These are phyloP conservation scores for Toxotes jaculatrix DNA, from an alignment of 2,113 vertebrate species.

Conservation along the genomic window DNA sequence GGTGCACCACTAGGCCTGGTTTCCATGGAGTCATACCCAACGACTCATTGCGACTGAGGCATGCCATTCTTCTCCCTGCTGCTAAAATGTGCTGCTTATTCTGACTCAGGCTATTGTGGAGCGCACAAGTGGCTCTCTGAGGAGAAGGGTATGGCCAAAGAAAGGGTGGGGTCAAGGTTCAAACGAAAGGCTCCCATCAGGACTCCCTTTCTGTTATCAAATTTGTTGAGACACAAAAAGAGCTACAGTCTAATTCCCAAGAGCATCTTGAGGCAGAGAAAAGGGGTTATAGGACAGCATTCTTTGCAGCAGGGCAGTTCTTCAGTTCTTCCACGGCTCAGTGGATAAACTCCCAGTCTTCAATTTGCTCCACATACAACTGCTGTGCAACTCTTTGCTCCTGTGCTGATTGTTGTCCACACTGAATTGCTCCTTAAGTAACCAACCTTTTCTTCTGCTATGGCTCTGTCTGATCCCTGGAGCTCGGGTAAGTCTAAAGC, in stretches of 20 bases:
- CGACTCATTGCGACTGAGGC: conserved; percentile 72
- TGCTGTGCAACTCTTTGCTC: conserved; percentile 37
- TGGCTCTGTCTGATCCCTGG: conserved; percentile 7
- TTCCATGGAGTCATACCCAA: conserved; percentile 87
- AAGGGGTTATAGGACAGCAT: conserved; percentile 58
- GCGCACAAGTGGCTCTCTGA: conserved; percentile 86
- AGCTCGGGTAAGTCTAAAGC: conserved; percentile 51
- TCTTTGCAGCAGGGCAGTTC: conserved; percentile 53
- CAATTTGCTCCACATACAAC: conserved; percentile 11
- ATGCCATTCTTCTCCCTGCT: conserved; percentile 79
- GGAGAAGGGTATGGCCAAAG: conserved; percentile 71
- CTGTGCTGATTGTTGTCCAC: conserved; percentile 38
- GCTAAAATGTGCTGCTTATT: conserved; percentile 73
- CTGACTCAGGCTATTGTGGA: conserved; percentile 85
- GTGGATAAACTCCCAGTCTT: conserved; percentile 34
- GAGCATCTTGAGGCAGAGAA: conserved; percentile 69
- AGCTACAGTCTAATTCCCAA: conserved; percentile 72
- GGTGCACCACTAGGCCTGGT: conserved; percentile 69
- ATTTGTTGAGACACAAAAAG: conserved; percentile 84
- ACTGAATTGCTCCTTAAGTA: not conserved
- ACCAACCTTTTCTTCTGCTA: not conserved
- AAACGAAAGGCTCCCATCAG: conserved; percentile 73
- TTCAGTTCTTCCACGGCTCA: conserved; percentile 28
- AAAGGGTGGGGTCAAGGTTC: conserved; percentile 84
- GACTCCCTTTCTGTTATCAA: conserved; percentile 80